Base-by-base conservation (phyloP, 2,888 invertebrate species). In the Eristalinus sepulchralis region DNA sequence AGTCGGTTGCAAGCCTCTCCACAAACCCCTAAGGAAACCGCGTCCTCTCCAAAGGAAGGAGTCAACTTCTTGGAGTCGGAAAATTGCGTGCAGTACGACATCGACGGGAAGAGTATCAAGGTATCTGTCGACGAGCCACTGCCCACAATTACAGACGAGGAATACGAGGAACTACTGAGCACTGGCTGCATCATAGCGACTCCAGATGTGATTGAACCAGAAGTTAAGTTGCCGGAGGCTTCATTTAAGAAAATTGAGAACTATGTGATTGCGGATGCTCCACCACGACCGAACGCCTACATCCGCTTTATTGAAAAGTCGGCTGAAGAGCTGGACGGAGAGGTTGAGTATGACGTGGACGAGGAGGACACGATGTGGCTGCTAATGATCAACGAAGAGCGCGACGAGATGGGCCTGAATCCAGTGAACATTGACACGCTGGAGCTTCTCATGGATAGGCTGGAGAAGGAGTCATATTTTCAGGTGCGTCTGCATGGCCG, bases 331-430 rank as follows among this genome's bases (percentile, higher is more conserved):
- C 93, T 99, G 31, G 98, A 99, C 91, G 98, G 98, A 79, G 97
- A 96, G 90, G 95, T 96, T 8, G 99, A 99, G 92, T 99, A 99
- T 93, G 99, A 99, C 93, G 96, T 99, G 89, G 99, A 99, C 92
- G 99, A 99, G 91, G 99, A 99, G 93, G 99, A 99, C 90, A 96
- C 97, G 13, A 97, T 97, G 0, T 99, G 99, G 99, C 93, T 99
- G 83, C 94, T 95, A 39, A 94, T 97, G 73, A 96, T 98, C 88
- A 99, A 99, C 92, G 96, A 97, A 89, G 95, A 95, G 89, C 94
- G 99, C 64, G 94, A 95, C 72, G 95, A 95, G 57, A 95, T 95
- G 71, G 95, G 95, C 1, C 91, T 97, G 36, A 95, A 95, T 2
- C 93, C 95, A 0, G 96, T 99, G n/a, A 95, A 96, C 55, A 96